Evolutionary conservation across 2,113 vertebrate genomes (phyloP), one percentile per base, ranked within the genome.

Genomic region (Neogobius melanostomus): DNA sequence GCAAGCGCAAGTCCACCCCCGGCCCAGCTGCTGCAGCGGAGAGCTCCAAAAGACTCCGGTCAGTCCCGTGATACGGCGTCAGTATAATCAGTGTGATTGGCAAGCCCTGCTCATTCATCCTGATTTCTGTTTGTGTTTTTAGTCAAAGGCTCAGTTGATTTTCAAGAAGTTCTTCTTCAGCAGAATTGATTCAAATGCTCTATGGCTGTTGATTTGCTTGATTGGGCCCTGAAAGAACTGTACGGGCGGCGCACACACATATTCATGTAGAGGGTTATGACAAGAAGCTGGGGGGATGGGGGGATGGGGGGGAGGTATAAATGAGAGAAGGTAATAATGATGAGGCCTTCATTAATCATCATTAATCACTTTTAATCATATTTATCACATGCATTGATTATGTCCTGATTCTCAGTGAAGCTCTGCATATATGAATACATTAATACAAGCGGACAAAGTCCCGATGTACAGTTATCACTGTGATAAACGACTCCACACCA

Each of bases 21-120:
- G 91, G 64, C 84, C 80, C 87, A 79, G 82, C 80, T 77, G 85
- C 74, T 66, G 89, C 89, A 69, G 91, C 89, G 68, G 91, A 28
- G 90, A 93, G 28, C 77, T 88, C 92, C 90, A 94, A 91, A 88
- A 96, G 94, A 90, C 93, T 94, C 91, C 95, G 95, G 97, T 98
- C 91, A 95, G 92, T 88, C 60, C 72, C 43, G 71, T 72, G 83
- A 81, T 79, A 57, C 17, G 76, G 72, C 77, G 66, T 82, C 82
- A 52, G 69, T 73, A 85, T 89, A 90, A 90, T 90, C 89, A 89
- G 85, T 54, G 80, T 88, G 89, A 88, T 88, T 90, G 89, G 87
- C 82, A 71, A 84, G 84, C 87, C 77, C 84, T 7, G 76, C 86
- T 88, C 86, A 83, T 88, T 89, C 82, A 80, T 82, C 82, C 87